Percentiles rank a stretch among this genome's conserved stretches.
Conservation (phyloP, 2,888 invertebrate species). For the Acanthopleura granulata region DNA sequence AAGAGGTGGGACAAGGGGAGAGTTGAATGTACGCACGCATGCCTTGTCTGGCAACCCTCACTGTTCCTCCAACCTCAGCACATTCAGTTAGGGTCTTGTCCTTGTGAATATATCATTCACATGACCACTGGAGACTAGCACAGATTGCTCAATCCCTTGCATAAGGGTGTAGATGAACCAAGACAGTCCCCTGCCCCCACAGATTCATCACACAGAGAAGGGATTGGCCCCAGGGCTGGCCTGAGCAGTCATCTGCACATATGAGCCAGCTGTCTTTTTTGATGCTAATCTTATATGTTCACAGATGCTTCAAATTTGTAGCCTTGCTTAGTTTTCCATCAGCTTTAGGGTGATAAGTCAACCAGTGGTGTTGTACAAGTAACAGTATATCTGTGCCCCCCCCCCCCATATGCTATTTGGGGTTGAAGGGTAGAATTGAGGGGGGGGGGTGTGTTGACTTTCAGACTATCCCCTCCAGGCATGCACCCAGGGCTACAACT, state of each 20-base stretch:
- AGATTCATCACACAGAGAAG: too few relatives aligned
- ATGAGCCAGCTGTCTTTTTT: not conserved
- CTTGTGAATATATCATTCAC: too few relatives aligned
- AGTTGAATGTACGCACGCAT: too few relatives aligned
- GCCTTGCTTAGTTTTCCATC: not conserved
- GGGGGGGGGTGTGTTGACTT: not conserved
- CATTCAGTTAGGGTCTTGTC: too few relatives aligned
- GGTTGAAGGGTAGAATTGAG: not conserved
- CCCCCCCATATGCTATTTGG: not conserved
- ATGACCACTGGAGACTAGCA: too few relatives aligned
- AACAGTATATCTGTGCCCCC: not conserved
- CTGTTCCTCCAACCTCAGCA: too few relatives aligned
- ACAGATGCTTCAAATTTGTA: constrained; percentile 14
- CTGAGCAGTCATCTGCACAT: not conserved
- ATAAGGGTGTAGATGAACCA: too few relatives aligned
- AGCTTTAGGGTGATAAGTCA: not conserved
- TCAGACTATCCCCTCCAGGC: not conserved
- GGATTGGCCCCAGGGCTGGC: too few relatives aligned
- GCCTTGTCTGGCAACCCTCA: too few relatives aligned
- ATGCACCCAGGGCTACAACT: not conserved
- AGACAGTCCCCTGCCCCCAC: too few relatives aligned
- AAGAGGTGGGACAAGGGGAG: too few relatives aligned
- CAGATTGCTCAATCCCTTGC: too few relatives aligned
- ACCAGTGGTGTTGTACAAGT: not conserved
- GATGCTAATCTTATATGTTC: not conserved